A percentile compares a stretch with the other conserved stretches of the same genome.
Evolutionary conservation across 2,797 vertebrate genomes (phyloP).

Genomic region (Gymnopithys bicolor): DNA sequence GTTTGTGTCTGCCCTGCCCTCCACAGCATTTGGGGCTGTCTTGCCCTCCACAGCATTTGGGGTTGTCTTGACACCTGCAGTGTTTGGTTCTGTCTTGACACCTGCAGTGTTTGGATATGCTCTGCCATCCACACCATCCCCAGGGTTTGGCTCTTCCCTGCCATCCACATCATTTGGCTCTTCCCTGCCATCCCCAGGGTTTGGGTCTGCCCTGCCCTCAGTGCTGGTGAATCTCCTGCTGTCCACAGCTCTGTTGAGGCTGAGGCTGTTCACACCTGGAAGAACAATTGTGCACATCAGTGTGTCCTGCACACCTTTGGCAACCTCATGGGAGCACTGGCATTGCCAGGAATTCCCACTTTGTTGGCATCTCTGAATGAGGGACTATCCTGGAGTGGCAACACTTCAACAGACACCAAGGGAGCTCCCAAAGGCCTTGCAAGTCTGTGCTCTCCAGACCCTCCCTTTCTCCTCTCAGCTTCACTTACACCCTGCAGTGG

Average conservation of each 20-base stretch:
- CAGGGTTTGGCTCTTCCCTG: neutral
- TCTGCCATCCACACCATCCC: neutral
- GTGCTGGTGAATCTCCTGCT: neutral
- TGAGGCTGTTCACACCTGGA: neutral
- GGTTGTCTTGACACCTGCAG: no score
- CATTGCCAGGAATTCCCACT: neutral
- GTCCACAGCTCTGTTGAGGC: neutral
- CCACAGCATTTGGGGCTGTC: neutral
- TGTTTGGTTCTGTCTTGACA: neutral
- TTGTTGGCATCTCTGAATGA: neutral
- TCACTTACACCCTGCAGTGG: neutral
- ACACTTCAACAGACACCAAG: neutral
- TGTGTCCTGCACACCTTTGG: neutral
- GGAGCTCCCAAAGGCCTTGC: neutral
- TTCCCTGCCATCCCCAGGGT: rapidly evolving
- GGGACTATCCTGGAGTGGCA: neutral
- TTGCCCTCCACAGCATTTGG: neutral
- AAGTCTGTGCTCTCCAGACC: neutral
- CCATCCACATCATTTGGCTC: neutral
- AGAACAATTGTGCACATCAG: neutral
- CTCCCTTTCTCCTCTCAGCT: neutral
- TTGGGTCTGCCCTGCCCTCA: neutral
- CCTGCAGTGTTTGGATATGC: neutral
- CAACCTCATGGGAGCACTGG: neutral
- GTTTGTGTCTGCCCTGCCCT: neutral